Evolutionary conservation across 2,888 invertebrate species (phyloP), one percentile per base, ranked within the genome.

Genomic region (Xanthorhoe spadicearia): DNA sequence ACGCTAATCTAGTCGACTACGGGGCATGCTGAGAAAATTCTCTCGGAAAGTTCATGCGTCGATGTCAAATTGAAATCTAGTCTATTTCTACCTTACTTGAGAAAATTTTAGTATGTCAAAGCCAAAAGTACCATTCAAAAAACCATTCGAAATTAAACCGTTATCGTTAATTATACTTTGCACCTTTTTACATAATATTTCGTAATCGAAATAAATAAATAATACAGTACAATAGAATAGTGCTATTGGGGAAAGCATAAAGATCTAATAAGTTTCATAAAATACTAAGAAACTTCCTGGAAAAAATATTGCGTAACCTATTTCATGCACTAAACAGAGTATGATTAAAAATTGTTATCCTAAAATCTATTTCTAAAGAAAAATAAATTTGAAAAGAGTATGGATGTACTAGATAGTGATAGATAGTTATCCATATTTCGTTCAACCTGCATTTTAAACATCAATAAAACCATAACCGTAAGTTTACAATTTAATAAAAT

Each of bases 21-120:
- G 77, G 77, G 76, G 74, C 92, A 92, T 92, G 92, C 92, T 83
- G 82, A 86, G 86, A 84, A 81, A 77, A 78, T 77, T 77, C 70
- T 77, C 74, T 72, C 77, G 72, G 72, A 79, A 83, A 79, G 69
- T 71, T 78, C 92, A 92, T 92, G 92, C 92, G 89, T 84, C 77
- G 78, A 83, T 77, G 73, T 79, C 77, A 79, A 81, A 80, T 77
- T 77, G 81, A 74, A 80, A 83, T 83, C 84, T 85, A 86, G 70
- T 77, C 85, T 86, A 86, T 75, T 66, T 79, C 88, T 90, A 90
- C 81, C 80, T 83, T 79, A 79, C 78, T 82, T 76, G 75, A 81
- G 81, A 70, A 76, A 77, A 80, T 82, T 81, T 86, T 83, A 85
- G 84, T 86, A 82, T 78, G 83, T 77, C 79, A 77, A 88, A 90